Conservation (phyloP, 2,797 vertebrate genomes). For the Knipowitschia caucasica region DNA sequence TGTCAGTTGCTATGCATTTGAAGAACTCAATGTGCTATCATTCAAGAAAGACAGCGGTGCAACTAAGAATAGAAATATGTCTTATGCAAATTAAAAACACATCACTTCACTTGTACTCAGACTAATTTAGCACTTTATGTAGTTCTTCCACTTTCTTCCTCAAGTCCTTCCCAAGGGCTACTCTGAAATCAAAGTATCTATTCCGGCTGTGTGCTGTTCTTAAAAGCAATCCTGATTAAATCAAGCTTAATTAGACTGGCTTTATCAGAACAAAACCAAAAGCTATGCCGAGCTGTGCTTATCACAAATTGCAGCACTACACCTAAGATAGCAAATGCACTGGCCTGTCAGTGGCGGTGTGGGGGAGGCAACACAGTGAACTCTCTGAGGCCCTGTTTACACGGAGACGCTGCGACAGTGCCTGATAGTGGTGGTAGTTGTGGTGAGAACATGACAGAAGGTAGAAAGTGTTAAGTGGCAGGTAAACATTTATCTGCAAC, state of each 20-base stretch:
- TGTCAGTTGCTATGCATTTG: constrained; percentile 18
- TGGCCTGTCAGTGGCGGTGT: constrained; percentile 53
- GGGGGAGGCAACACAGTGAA: constrained; percentile 50
- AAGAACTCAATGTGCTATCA: constrained; percentile 42
- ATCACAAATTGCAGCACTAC: constrained; percentile 77
- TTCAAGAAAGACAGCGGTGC: constrained; percentile 37
- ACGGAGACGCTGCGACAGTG: too few species aligned
- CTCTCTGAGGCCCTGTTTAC: too few species aligned
- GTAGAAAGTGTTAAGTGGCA: constrained; percentile 56
- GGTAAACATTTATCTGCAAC: constrained; percentile 74
- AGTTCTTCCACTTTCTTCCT: constrained; percentile 62
- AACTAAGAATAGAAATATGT: constrained; percentile 64
- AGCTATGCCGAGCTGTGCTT: constrained; percentile 72
- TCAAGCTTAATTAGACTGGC: constrained; percentile 81
- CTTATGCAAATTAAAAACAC: constrained; percentile 51
- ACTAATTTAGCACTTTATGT: constrained; percentile 64
- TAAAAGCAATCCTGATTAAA: constrained; percentile 79
- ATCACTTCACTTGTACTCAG: constrained; percentile 48
- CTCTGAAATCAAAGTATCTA: constrained; percentile 75
- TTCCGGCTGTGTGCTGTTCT: constrained; percentile 66
- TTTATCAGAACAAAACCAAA: constrained; percentile 75
- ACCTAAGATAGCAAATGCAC: constrained; percentile 62
- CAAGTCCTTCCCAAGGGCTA: constrained; percentile 70
- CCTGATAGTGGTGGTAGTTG: constrained; percentile 42
- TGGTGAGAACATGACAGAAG: constrained; percentile 51